A percentile compares a stretch with the other conserved stretches of the same genome.
Conservation (phyloP, 2,888 invertebrate species). For the Blastobasis lacticolella region DNA sequence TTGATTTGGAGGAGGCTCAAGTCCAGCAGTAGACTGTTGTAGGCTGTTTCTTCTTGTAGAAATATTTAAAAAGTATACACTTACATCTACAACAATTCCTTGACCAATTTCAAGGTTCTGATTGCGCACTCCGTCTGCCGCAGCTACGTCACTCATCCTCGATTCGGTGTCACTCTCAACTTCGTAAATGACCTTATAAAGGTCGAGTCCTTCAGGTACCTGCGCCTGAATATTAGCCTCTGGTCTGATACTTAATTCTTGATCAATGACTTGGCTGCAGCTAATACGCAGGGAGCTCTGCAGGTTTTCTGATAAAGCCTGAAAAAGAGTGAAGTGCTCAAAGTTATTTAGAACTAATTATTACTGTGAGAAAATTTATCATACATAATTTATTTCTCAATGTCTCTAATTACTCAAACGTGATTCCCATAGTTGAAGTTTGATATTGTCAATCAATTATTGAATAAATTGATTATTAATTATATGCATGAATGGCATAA, state of each 20-base stretch:
- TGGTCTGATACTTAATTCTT: conserved; percentile 57
- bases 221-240: conserved; percentile 65
- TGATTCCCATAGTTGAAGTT: no score
- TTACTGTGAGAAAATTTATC: neutral
- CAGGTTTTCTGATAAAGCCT: conserved; percentile 63
- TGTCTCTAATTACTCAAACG: no score
- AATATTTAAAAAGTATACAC: no score
- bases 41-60: no score
- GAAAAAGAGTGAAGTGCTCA: conserved; percentile 12
- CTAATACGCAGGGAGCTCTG: conserved; percentile 52
- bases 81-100: no score
- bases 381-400: no score
- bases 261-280: conserved; percentile 55
- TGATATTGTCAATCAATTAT: no score
- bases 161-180: conserved; percentile 55
- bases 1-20: no score
- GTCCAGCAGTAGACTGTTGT: no score
- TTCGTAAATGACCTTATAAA: conserved; percentile 61
- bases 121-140: conserved; percentile 25
- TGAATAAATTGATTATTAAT: no score
- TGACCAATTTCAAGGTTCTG: conserved; percentile 22
- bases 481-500: no score
- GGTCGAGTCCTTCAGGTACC: conserved; percentile 60
- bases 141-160: conserved; percentile 46
- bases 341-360: neutral